Conservation (phyloP, 2,113 vertebrate species). For the Perccottus glenii region DNA sequence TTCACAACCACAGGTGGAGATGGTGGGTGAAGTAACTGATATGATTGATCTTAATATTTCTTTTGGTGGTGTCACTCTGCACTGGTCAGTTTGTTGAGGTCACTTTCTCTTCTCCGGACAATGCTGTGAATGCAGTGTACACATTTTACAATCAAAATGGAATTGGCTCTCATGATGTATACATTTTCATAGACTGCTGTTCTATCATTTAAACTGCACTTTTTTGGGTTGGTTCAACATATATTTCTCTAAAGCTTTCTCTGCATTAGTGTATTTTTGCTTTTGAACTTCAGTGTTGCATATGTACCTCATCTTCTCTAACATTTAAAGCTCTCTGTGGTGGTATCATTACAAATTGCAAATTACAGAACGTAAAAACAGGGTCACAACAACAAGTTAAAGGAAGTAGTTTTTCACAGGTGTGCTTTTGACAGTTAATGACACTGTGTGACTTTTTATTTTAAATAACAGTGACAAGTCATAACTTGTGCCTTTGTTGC, state of each 20-base stretch:
- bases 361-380: slow-evolving; percentile 11
- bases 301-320: slow-evolving; percentile 4
- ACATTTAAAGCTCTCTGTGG: slow-evolving; percentile 20
- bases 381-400: slow-evolving; percentile 8
- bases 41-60: background rate
- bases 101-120: slow-evolving; percentile 25
- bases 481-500: slow-evolving; percentile 47
- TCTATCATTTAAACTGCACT: no score
- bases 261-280: no score
- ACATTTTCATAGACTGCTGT: no score
- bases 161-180: background rate
- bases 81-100: slow-evolving; percentile 9
- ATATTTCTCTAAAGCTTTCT: no score
- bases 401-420: slow-evolving; percentile 8
- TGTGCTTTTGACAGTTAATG: slow-evolving; percentile 3
- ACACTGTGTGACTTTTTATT: slow-evolving; percentile 1
- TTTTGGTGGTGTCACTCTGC: background rate
- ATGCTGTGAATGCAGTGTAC: slow-evolving; percentile 35
- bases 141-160: slow-evolving; percentile 51
- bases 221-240: no score
- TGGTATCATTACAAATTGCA: slow-evolving; percentile 29
- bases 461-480: slow-evolving; percentile 34
- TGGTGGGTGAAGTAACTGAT: background rate
- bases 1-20: background rate
- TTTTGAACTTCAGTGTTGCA: background rate